These are phyloP conservation scores for Cephus sareptanus DNA, from an alignment of 2,888 invertebrate species.

Conservation along the genomic window DNA sequence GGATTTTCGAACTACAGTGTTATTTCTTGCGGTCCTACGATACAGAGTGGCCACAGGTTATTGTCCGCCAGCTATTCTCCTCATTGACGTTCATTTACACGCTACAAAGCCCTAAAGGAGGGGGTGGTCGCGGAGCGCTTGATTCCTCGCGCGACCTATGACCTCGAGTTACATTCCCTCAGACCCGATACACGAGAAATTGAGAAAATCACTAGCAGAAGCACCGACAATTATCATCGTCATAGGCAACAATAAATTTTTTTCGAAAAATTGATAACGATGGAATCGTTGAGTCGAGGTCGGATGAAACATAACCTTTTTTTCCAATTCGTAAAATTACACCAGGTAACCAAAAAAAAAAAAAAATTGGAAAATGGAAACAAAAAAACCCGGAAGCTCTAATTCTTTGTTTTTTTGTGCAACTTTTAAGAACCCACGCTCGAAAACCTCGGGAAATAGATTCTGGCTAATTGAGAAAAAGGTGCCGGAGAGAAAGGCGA, in stretches of 20 bases:
- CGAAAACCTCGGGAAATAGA: too few relatives aligned
- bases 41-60: not conserved
- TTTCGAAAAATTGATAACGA: too few relatives aligned
- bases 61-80: not conserved
- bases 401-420: too few relatives aligned
- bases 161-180: not conserved
- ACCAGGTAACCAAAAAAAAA: not conserved
- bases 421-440: not conserved
- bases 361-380: not conserved
- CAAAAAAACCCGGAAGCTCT: not conserved
- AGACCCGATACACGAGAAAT: not conserved
- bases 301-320: too few relatives aligned
- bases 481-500: not conserved
- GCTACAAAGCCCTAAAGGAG: not conserved
- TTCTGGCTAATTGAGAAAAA: not conserved
- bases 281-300: too few relatives aligned
- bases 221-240: not conserved
- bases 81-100: constrained; percentile 1
- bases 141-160: not conserved
- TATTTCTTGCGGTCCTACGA: constrained; percentile 12
- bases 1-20: constrained; percentile 17
- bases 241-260: too few relatives aligned
- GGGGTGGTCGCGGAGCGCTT: too few relatives aligned
- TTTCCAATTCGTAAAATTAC: not conserved
- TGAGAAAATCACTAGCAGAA: not conserved